Conservation (phyloP, 2,113 vertebrate genomes). For the Speoplatyrhinus poulsoni region DNA sequence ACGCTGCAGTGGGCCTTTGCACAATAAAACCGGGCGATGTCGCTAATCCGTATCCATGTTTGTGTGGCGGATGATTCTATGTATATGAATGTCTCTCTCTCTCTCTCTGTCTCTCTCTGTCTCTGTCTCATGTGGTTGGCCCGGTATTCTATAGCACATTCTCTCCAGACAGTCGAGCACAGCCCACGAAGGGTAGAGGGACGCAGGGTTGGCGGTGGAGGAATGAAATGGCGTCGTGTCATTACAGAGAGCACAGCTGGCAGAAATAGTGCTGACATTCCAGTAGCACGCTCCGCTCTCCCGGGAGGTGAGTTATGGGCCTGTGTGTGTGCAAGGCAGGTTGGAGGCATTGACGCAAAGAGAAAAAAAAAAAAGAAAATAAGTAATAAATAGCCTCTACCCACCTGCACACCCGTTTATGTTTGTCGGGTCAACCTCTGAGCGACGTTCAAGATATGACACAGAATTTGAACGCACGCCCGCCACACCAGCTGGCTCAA, state of each 20-base stretch:
- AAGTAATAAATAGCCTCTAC: constrained; percentile 17
- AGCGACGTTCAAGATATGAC: background rate
- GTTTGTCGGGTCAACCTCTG: constrained; percentile 2
- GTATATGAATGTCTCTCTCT: background rate
- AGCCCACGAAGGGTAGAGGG: constrained; percentile 37
- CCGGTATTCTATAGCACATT: constrained; percentile 18
- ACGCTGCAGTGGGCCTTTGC: constrained; percentile 25
- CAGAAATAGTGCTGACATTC: constrained; percentile 71
- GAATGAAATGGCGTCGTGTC: constrained; percentile 47
- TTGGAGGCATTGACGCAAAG: constrained; percentile 47
- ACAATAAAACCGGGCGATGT: constrained; percentile 31
- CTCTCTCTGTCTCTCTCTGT: background rate
- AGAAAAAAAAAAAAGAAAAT: background rate
- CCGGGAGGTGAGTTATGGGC: constrained; percentile 58
- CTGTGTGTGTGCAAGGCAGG: constrained; percentile 43
- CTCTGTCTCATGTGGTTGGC: constrained; percentile 9
- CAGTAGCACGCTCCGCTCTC: constrained; percentile 57
- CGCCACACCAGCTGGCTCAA: background rate
- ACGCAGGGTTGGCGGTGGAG: constrained; percentile 26
- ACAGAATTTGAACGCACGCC: background rate
- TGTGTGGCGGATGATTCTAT: constrained; percentile 5
- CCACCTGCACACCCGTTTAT: constrained; percentile 41
- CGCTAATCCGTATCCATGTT: constrained; percentile 38
- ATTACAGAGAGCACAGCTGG: constrained; percentile 59
- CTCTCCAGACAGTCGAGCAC: constrained; percentile 46